phyloP scores from a whole-genome alignment of 2,113 vertebrate species.

The Lampris megalopsis region DNA sequence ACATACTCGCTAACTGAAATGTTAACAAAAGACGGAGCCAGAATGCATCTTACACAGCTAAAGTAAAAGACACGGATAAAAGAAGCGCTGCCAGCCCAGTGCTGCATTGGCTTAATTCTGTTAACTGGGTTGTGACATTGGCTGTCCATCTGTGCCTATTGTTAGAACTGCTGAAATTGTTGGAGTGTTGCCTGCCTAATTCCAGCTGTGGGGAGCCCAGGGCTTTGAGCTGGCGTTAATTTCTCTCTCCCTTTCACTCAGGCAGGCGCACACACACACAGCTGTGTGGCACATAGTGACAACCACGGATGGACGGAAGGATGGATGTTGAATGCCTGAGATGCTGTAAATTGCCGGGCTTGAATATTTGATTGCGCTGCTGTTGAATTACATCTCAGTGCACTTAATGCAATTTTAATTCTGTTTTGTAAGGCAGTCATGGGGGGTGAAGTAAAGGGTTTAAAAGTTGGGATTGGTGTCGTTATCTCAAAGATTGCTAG shows the following conservation, averaged over 20 bases:
- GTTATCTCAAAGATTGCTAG: slow-evolving; percentile 76
- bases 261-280: slow-evolving; percentile 54
- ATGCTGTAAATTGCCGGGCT: slow-evolving; percentile 84
- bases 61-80: neutral
- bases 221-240: slow-evolving; percentile 65
- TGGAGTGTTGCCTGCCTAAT: slow-evolving; percentile 55
- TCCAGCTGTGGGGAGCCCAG: slow-evolving; percentile 74
- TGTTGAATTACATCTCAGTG: slow-evolving; percentile 83
- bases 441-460: slow-evolving; percentile 70
- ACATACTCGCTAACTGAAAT: too few species aligned
- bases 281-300: slow-evolving; percentile 77
- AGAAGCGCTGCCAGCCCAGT: slow-evolving; percentile 33
- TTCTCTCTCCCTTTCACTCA: slow-evolving; percentile 10
- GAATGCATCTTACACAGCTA: too few species aligned
- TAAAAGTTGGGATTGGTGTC: slow-evolving; percentile 70
- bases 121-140: slow-evolving; percentile 59
- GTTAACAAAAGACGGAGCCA: too few species aligned
- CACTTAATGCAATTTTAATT: slow-evolving; percentile 85
- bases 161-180: slow-evolving; percentile 60
- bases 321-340: slow-evolving; percentile 82
- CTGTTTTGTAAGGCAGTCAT: slow-evolving; percentile 80
- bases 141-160: slow-evolving; percentile 81
- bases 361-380: slow-evolving; percentile 86
- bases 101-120: slow-evolving; percentile 43
- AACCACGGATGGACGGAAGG: slow-evolving; percentile 81